Conservation (phyloP, 2,797 vertebrate species). For the Periophthalmus magnuspinnatus region DNA sequence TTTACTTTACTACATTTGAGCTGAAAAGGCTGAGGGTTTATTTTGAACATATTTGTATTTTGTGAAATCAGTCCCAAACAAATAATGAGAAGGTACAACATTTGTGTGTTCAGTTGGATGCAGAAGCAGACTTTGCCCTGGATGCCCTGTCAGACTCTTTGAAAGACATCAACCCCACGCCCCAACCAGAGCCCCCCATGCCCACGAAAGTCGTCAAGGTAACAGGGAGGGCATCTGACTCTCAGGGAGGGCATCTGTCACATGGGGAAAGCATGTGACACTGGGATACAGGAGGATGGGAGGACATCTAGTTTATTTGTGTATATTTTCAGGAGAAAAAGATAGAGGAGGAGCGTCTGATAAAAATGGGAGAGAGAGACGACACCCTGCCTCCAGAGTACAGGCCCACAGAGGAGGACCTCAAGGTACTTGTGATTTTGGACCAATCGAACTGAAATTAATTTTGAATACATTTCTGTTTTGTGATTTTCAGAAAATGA, state of each 20-base stretch:
- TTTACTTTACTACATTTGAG: too few species aligned
- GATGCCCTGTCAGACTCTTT: constrained; percentile 76
- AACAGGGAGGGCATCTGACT: constrained; percentile 2
- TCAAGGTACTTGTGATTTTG: constrained; percentile 47
- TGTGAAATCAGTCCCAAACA: too few species aligned
- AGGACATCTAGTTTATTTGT: not conserved
- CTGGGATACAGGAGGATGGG: not conserved
- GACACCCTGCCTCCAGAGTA: constrained; percentile 75
- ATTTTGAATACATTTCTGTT: not conserved
- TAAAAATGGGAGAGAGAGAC: constrained; percentile 77
- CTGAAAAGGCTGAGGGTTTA: too few species aligned
- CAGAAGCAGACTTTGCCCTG: constrained; percentile 57
- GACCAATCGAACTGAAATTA: not conserved
- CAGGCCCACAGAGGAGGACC: constrained; percentile 65
- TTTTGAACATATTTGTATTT: too few species aligned
- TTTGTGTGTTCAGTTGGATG: constrained; percentile 41
- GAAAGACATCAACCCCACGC: constrained; percentile 55
- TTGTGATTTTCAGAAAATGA: constrained; percentile 48
- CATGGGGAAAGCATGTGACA: not conserved
- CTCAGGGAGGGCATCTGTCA: not conserved
- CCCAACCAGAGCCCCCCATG: constrained; percentile 51
- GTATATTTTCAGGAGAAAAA: constrained; percentile 69
- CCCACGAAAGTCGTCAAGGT: constrained; percentile 73
- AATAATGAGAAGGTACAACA: too few species aligned
- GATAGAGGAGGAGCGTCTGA: constrained; percentile 63